A percentile compares a stretch with the other conserved stretches of the same genome.
These are phyloP conservation scores for Alouatta palliata DNA, from an alignment of 2,113 vertebrate species.

Conservation along the genomic window DNA sequence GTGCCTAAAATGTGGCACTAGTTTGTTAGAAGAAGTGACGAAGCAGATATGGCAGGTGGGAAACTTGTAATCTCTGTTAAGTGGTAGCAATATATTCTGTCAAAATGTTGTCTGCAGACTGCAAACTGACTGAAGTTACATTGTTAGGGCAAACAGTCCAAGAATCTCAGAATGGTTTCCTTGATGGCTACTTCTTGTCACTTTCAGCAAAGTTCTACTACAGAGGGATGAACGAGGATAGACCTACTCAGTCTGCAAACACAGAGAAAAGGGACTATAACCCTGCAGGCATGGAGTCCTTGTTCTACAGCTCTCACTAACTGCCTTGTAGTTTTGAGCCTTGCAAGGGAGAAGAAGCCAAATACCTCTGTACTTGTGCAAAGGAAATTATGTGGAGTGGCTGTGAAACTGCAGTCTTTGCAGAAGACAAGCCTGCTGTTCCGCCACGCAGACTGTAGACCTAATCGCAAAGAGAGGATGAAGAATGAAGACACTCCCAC, in stretches of 20 bases:
- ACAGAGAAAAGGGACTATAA: not conserved
- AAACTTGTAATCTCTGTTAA: not conserved
- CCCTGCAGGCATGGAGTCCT: not conserved
- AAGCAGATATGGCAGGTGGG: not conserved
- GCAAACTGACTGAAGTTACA: not conserved
- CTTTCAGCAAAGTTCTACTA: not conserved
- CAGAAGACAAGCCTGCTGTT: not conserved
- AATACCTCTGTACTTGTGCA: too few species aligned
- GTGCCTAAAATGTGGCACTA: not conserved
- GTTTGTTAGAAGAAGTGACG: not conserved
- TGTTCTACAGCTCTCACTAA: not conserved
- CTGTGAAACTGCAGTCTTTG: not conserved
- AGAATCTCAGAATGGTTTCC: not conserved
- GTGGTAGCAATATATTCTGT: not conserved
- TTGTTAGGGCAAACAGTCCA: not conserved
- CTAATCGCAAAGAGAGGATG: not conserved
- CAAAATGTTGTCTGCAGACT: not conserved
- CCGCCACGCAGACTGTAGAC: accelerated
- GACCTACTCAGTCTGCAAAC: not conserved
- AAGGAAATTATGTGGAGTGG: not conserved
- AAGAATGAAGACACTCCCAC: not conserved
- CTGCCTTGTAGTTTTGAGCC: not conserved
- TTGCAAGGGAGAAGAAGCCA: not conserved
- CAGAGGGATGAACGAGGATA: not conserved
- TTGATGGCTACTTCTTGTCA: not conserved